Evolutionary conservation across 2,113 vertebrate species (phyloP), one percentile per base, ranked within the genome.

Genomic region (Sinocyclocheilus rhinocerous): DNA sequence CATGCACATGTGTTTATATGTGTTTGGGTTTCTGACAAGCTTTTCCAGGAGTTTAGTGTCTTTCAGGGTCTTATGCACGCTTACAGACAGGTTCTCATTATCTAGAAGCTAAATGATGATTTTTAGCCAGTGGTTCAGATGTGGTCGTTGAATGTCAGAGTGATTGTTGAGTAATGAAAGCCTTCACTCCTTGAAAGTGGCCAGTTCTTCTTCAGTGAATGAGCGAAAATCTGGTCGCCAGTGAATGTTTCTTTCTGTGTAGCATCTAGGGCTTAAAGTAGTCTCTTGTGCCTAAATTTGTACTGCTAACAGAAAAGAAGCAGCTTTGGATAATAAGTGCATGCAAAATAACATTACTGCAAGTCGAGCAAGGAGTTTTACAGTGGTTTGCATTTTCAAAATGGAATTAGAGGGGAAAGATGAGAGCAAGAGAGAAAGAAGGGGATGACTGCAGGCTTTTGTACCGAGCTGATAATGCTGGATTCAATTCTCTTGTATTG

Each of bases 381-480:
- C 81, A 73, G 81, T 33, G 79, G 42, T 52, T 82, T 69, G 80
- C 80, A 69, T 82, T 82, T 82, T 82, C 9, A 13, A 82, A 82
- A 82, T 82, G 76, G 63, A 81, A 81, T 81, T 39, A 81, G 55
- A 79, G 33, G 57, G 36, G 36, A 16, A 48, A 29, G 52, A 81
- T 22, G 86, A 84, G 72, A 75, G 76, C 77, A 22, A 65, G 59
- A 85, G 39, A 87, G 88, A 87, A 88, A 83, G 86, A 52, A 77
- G 77, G 29, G 55, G 22, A 76, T 77, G 36, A 73, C 55, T 63
- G 48, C 76, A 29, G 45, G 63, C 80, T 82, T 82, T 82, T 82
- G 63, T 82, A 33, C 24, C 3, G 29, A 82, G 63, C 63, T 76
- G 61, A 18, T 87, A 86, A 88, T 79, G 84, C 86, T 85, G 85